A percentile compares a stretch with the other conserved stretches of the same genome.
phyloP scores from a whole-genome alignment of 1,140 invertebrate genomes.

The Cryptotermes secundus region DNA sequence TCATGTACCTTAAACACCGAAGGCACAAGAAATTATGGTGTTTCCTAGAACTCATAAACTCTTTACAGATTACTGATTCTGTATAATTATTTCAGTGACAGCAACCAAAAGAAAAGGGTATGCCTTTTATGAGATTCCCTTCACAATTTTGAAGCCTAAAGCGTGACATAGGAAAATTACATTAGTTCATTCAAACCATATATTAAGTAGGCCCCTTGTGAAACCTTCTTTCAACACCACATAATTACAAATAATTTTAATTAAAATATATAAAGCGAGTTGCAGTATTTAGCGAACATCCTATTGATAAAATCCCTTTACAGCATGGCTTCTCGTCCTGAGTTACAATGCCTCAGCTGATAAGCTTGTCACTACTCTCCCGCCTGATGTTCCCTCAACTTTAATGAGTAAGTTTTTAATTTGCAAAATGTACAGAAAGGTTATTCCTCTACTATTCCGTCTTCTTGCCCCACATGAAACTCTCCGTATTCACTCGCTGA shows the following conservation, averaged over 20 bases:
- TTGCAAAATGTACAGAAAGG: background rate
- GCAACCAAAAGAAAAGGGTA: too few species aligned
- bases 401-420: conserved; percentile 18
- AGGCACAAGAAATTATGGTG: too few species aligned
- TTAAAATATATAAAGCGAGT: conserved; percentile 6
- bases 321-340: background rate
- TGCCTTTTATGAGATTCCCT: background rate
- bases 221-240: background rate
- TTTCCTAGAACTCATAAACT: too few species aligned
- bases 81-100: too few species aligned
- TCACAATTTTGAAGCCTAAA: background rate
- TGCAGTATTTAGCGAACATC: background rate
- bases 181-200: background rate
- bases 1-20: too few species aligned
- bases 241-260: conserved; percentile 1
- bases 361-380: background rate
- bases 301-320: background rate
- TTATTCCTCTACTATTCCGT: background rate
- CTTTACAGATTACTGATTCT: too few species aligned
- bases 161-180: background rate
- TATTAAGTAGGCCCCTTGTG: background rate
- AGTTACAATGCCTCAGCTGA: background rate
- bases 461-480: too few species aligned
- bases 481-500: too few species aligned
- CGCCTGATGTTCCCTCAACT: background rate